Evolutionary conservation across 2,888 invertebrate species (phyloP).

Genomic region (Parelbella ahira): DNA sequence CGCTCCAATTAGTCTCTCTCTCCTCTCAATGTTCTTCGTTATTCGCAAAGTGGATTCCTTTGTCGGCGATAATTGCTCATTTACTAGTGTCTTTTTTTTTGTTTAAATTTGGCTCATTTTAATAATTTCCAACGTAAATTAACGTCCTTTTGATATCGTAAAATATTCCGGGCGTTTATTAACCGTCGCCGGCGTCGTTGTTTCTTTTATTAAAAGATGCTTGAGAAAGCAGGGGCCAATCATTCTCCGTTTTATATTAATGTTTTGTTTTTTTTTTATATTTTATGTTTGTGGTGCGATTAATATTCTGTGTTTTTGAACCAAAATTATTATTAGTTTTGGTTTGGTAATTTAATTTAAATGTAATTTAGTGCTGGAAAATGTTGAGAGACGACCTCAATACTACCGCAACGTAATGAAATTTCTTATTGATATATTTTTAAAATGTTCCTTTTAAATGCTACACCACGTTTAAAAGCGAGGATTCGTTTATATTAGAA

Average conservation of each 20-base stretch:
- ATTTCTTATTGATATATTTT: no score
- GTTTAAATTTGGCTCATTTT: constrained; percentile 10
- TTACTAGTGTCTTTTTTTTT: constrained; percentile 12
- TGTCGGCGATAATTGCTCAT: constrained; percentile 21
- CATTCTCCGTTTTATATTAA: constrained; percentile 1
- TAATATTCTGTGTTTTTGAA: constrained; percentile 2
- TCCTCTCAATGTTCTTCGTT: constrained; percentile 14
- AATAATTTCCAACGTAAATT: constrained; percentile 19
- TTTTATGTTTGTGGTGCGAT: constrained; percentile 2
- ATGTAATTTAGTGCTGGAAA: no score
- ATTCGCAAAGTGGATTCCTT: constrained; percentile 18
- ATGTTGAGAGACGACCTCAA: no score
- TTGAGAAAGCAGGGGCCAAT: constrained; percentile 1
- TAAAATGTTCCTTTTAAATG: no score
- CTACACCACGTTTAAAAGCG: no score
- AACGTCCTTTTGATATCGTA: constrained; percentile 21
- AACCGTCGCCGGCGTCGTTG: constrained; percentile 8
- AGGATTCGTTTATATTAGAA: no score
- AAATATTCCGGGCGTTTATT: constrained; percentile 16
- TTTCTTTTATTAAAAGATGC: constrained; percentile 11
- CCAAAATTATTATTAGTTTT: no score
- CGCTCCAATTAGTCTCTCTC: constrained; percentile 15
- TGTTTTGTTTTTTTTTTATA: constrained; percentile 6
- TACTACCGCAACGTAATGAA: no score
- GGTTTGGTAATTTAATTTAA: no score